Percentiles rank a stretch among this genome's conserved stretches.
Evolutionary conservation across 2,113 vertebrate species (phyloP).

Genomic region (Ctenodactylus gundi): DNA sequence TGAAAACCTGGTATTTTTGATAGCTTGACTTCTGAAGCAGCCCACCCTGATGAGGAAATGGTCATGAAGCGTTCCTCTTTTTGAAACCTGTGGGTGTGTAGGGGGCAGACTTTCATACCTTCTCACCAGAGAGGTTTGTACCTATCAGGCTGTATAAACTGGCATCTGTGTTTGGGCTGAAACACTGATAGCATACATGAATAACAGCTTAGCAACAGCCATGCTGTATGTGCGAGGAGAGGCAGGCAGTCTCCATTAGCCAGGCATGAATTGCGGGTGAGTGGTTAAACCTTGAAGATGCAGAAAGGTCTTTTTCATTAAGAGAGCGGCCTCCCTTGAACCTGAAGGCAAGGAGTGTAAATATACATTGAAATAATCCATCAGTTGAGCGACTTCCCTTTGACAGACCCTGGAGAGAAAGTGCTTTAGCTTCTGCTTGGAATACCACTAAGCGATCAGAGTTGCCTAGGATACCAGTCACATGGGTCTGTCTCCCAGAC

Average conservation of each 20-base stretch:
- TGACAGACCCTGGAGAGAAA: conserved; percentile 47
- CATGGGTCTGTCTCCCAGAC: conserved; percentile 62
- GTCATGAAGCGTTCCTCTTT: background rate
- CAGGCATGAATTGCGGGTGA: background rate
- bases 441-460: background rate
- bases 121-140: background rate
- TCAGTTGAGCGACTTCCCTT: conserved; percentile 31
- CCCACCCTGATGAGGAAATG: background rate
- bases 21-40: background rate
- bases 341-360: background rate
- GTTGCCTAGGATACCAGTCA: conserved; percentile 78
- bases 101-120: background rate
- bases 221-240: background rate
- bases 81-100: background rate
- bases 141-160: background rate
- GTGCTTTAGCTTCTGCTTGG: background rate
- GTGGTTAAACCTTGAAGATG: background rate
- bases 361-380: conserved; percentile 36
- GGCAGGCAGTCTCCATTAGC: background rate
- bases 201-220: background rate
- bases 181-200: background rate
- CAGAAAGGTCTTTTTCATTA: conserved; percentile 40
- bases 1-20: background rate
- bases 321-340: background rate
- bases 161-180: conserved; percentile 4